phyloP scores from a whole-genome alignment of 2,888 invertebrate species.

The Corbicula japonica region DNA sequence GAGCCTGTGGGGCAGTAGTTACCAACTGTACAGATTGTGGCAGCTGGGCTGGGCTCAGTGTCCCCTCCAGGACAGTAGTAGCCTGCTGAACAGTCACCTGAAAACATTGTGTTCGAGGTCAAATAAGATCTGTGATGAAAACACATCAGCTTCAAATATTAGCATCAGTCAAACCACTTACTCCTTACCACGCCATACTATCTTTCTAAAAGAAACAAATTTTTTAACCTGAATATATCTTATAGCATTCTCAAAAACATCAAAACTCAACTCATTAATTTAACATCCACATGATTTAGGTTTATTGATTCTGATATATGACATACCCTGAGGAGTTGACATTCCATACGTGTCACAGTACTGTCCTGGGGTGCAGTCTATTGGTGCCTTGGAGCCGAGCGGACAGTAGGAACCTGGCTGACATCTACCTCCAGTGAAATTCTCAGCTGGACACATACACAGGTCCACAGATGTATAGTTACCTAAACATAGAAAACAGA shows the following conservation, averaged over 20 bases:
- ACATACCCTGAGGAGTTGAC: constrained; percentile 78
- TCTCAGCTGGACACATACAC: constrained; percentile 81
- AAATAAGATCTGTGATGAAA: too few relatives aligned
- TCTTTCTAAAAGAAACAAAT: too few relatives aligned
- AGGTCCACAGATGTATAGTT: constrained; percentile 81
- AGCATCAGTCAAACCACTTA: too few relatives aligned
- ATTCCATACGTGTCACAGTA: constrained; percentile 83
- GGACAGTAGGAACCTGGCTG: constrained; percentile 84
- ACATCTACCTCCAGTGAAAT: constrained; percentile 84
- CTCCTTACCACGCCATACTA: too few relatives aligned
- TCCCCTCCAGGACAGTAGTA: constrained; percentile 83
- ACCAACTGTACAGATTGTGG: constrained; percentile 78
- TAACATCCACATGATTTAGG: too few relatives aligned
- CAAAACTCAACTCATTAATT: too few relatives aligned
- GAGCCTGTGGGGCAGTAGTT: constrained; percentile 82
- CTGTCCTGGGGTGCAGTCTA: constrained; percentile 75
- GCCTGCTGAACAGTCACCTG: constrained; percentile 81
- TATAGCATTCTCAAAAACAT: too few relatives aligned
- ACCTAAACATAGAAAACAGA: constrained; percentile 66
- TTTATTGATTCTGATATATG: too few relatives aligned
- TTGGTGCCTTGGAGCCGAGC: constrained; percentile 75
- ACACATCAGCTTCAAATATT: too few relatives aligned
- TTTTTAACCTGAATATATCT: too few relatives aligned
- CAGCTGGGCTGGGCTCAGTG: constrained; percentile 71
- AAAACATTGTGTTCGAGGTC: too few relatives aligned